These are phyloP conservation scores for Balearica regulorum DNA, from an alignment of 2,797 vertebrate species.

Conservation along the genomic window DNA sequence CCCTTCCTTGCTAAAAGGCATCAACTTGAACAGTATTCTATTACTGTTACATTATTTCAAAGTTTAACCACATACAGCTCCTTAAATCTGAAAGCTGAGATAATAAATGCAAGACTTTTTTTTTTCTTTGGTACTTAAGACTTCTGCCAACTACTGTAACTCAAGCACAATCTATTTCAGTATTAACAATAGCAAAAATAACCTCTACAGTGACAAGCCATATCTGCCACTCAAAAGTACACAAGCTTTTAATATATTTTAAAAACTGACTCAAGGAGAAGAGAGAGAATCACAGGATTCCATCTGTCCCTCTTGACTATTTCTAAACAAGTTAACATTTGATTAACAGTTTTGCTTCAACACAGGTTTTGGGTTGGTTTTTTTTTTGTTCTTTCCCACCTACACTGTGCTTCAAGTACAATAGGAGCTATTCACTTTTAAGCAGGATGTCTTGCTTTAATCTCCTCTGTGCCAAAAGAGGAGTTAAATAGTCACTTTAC, in stretches of 20 bases:
- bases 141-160: not conserved
- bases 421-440: not conserved
- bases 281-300: not conserved
- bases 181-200: slow-evolving; percentile 21
- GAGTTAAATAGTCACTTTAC: not conserved
- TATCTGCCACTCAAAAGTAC: slow-evolving; percentile 23
- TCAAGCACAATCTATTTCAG: slow-evolving; percentile 5
- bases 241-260: not conserved
- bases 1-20: not conserved
- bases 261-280: not conserved
- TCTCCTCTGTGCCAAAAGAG: not conserved
- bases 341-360: not conserved
- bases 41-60: not conserved
- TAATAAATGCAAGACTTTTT: not conserved
- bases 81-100: not conserved
- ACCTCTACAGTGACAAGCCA: not conserved
- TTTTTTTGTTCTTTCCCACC: not conserved
- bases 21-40: not conserved
- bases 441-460: not conserved
- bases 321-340: not conserved
- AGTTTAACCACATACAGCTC: not conserved
- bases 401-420: not conserved
- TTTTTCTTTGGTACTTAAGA: not conserved
- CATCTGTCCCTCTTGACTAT: slow-evolving; percentile 3
- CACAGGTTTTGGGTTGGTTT: not conserved